These are phyloP conservation scores for Melanophora roralis DNA, from an alignment of 2,888 invertebrate genomes.

Conservation along the genomic window DNA sequence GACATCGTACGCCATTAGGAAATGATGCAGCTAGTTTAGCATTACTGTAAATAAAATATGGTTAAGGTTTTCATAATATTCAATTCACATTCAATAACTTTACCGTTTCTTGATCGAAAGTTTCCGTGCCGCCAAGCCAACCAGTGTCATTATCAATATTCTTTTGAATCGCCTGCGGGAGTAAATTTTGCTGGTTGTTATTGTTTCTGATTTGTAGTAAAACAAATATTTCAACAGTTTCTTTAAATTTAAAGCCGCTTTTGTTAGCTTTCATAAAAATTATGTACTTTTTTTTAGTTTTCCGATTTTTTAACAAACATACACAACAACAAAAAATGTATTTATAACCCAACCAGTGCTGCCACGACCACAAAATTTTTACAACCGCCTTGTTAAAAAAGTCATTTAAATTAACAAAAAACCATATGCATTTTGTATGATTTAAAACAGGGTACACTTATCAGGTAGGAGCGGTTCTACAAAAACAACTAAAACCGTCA, in stretches of 20 bases:
- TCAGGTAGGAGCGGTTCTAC: too few relatives aligned
- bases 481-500: too few relatives aligned
- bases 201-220: background rate
- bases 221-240: background rate
- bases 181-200: conserved; percentile 56
- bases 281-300: conserved; percentile 1
- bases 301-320: conserved; percentile 13
- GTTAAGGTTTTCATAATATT: background rate
- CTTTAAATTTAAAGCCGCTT: background rate
- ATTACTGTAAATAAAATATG: conserved; percentile 75
- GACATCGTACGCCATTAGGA: conserved; percentile 89
- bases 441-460: too few relatives aligned
- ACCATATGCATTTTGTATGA: too few relatives aligned
- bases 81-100: background rate
- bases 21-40: conserved; percentile 82
- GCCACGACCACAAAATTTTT: too few relatives aligned
- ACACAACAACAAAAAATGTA: conserved; percentile 30
- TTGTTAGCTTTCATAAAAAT: background rate
- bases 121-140: conserved; percentile 74
- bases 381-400: too few relatives aligned
- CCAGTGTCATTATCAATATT: conserved; percentile 71
- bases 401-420: too few relatives aligned
- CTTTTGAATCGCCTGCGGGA: conserved; percentile 55
- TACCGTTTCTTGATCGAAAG: conserved; percentile 75
- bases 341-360: conserved; percentile 1